Evolutionary conservation across 1,140 invertebrate species (phyloP).

Genomic region (Pseudomyrmex gracilis): DNA sequence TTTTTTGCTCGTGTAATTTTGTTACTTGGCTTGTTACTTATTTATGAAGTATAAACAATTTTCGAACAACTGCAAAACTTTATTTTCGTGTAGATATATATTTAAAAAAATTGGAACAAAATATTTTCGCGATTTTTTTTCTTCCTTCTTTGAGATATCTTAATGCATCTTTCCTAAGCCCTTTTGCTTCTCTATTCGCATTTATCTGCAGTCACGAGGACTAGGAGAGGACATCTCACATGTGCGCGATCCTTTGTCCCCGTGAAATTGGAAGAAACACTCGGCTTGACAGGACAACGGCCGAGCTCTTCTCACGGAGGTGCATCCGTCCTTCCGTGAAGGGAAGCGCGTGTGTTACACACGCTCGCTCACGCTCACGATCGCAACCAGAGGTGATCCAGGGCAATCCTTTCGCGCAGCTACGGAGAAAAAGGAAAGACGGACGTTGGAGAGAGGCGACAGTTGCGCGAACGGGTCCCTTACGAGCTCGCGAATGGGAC

Average conservation of each 20-base stretch:
- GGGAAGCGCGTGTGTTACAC: constrained; percentile 49
- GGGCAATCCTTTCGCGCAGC: constrained; percentile 57
- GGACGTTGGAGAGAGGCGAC: constrained; percentile 71
- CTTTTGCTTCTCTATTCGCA: constrained; percentile 20
- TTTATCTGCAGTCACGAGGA: constrained; percentile 40
- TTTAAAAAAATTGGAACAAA: not conserved
- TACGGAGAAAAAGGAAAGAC: not conserved
- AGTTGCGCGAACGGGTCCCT: constrained; percentile 75
- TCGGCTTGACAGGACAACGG: constrained; percentile 30
- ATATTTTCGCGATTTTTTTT: not conserved
- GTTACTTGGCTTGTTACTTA: not conserved
- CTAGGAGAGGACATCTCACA: constrained; percentile 35
- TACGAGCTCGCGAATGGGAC: constrained; percentile 46
- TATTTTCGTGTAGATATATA: not conserved
- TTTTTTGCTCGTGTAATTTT: not conserved
- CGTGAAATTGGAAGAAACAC: constrained; percentile 46
- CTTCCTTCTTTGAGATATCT: not conserved
- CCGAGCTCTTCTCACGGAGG: constrained; percentile 48
- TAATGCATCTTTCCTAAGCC: not conserved
- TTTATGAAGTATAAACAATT: not conserved
- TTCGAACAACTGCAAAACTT: not conserved
- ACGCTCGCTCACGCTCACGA: constrained; percentile 41
- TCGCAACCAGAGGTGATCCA: constrained; percentile 42
- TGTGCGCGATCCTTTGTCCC: constrained; percentile 51
- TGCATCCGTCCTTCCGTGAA: constrained; percentile 48